Conservation (phyloP, 2,113 vertebrate genomes). For the Xiphophorus couchianus region DNA sequence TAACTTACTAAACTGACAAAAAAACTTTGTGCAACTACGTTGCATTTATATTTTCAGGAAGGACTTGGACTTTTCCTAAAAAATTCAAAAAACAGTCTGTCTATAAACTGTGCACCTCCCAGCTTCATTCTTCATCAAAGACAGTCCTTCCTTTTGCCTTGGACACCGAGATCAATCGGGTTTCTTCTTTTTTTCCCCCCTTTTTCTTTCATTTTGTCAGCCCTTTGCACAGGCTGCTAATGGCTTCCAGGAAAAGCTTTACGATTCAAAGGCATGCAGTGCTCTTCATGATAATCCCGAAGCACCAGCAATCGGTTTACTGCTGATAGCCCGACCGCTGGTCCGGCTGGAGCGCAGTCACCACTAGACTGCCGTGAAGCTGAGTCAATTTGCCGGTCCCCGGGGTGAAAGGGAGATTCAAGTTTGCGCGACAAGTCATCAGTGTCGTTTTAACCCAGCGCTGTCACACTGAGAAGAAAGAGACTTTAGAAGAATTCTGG, state of each 20-base stretch:
- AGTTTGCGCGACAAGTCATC: constrained; percentile 70
- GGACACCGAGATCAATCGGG: constrained; percentile 69
- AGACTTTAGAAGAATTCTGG: constrained; percentile 41
- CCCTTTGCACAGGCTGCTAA: constrained; percentile 72
- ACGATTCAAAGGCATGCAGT: constrained; percentile 68
- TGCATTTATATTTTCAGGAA: constrained; percentile 24
- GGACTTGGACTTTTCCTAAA: constrained; percentile 23
- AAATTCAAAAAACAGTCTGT: constrained; percentile 39
- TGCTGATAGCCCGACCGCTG: constrained; percentile 52
- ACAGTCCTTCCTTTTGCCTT: constrained; percentile 22
- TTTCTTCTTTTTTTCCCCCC: constrained; percentile 31
- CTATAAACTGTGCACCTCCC: constrained; percentile 49
- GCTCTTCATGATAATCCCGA: constrained; percentile 75
- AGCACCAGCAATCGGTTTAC: constrained; percentile 70
- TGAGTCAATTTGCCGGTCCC: constrained; percentile 68
- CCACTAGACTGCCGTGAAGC: constrained; percentile 59
- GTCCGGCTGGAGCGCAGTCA: constrained; percentile 42
- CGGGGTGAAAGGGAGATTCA: constrained; percentile 41
- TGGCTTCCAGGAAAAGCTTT: constrained; percentile 67
- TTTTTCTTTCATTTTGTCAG: constrained; percentile 50
- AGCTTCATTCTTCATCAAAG: constrained; percentile 57
- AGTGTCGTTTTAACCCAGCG: constrained; percentile 64
- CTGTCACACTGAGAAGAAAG: constrained; percentile 55
- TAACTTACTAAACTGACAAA: neutral
- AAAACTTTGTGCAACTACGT: neutral